Base-by-base conservation (phyloP, 2,113 vertebrate genomes). In the Leiothrix lutea region DNA sequence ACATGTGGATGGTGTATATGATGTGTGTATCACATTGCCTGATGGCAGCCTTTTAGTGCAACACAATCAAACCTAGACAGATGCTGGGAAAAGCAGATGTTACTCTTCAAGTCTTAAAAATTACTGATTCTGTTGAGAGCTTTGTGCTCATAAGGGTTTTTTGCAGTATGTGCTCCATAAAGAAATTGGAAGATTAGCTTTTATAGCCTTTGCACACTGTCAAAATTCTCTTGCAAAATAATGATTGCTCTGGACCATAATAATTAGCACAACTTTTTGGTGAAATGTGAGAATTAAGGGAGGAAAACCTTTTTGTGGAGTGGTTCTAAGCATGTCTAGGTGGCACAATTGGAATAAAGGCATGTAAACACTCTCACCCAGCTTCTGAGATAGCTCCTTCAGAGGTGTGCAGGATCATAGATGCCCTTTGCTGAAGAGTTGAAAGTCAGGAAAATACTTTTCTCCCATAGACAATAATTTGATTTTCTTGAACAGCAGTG, bases 271-370 rank as follows among this genome's bases (percentile, higher is more conserved):
- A 96, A n/a, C 44, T 71, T 78, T 29, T 50, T 7, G 4, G 35
- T 71, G 81, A 87, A 89, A 75, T 85, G 40, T 53, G 57, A 90
- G 66, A 82, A 82, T 60, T 75, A 28, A 48, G 60, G 48, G 36
- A 61, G 38, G 26, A 62, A 94, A 64, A 74, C 5, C 47, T 80
- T 86, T 69, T n/a, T 4, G 1, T 69, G 42, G 70, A 38, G 26
- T 60, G 10, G n/a, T 82, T 85, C 69, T 57, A 53, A 86, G 48
- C 28, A 5, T 19, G 25, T 38, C 78, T 72, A 14, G 40, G 18
- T 90, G 78, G 38, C 77, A 62, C 72, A 80, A 0, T 38, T 84
- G 61, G 57, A 85, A 10, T 71, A 31, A 14, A 35, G 48, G n/a
- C 54, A 48, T 0, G 0, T 75, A 60, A 86, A 71, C 11, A 12